phyloP scores from a whole-genome alignment of 1,140 invertebrate genomes.

The Drosophila nannoptera region DNA sequence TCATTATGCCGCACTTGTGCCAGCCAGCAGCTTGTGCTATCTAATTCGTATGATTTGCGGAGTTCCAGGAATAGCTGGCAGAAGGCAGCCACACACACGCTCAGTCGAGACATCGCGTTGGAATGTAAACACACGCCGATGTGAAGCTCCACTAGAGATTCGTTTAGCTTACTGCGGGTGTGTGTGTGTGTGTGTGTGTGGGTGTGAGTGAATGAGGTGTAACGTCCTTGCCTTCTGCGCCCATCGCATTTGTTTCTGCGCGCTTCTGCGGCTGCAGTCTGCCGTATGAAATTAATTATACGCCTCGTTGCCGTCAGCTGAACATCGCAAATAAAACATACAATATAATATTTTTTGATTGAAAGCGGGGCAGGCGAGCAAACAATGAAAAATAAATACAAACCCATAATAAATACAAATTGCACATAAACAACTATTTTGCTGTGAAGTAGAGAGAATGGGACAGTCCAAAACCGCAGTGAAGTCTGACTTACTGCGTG shows the following conservation, averaged over 20 bases:
- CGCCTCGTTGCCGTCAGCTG: constrained; percentile 50
- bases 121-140: constrained; percentile 21
- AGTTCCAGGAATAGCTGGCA: constrained; percentile 1
- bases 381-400: background rate
- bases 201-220: background rate
- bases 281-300: constrained; percentile 70
- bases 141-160: constrained; percentile 27
- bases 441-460: too few relatives aligned
- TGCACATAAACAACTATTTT: too few relatives aligned
- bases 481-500: too few relatives aligned
- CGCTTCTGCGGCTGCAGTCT: constrained; percentile 20
- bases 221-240: constrained; percentile 24
- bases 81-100: background rate
- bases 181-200: constrained; percentile 12
- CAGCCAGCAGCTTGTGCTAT: too few relatives aligned
- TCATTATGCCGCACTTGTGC: background rate
- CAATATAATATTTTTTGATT: background rate
- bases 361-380: background rate
- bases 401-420: background rate
- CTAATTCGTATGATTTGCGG: too few relatives aligned
- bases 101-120: background rate
- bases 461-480: too few relatives aligned
- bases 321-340: constrained; percentile 29
- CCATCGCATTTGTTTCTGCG: constrained; percentile 39
- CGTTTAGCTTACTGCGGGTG: constrained; percentile 54